phyloP scores from a whole-genome alignment of 2,888 invertebrate species.

The Metopia argyrocephala region DNA sequence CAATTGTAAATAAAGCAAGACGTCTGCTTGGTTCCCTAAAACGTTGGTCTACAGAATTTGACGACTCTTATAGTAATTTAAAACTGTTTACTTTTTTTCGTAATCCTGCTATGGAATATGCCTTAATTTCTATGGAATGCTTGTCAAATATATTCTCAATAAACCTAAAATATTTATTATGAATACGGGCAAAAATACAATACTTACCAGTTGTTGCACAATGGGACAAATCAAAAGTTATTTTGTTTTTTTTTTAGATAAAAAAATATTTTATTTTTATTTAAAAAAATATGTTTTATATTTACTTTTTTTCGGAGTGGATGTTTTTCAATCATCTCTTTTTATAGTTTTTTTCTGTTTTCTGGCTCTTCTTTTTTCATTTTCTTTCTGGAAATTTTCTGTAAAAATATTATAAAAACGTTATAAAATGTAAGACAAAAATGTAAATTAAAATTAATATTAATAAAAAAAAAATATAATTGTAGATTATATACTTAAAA shows the following conservation, averaged over 20 bases:
- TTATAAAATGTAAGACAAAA: conserved; percentile 52
- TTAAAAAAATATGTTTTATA: conserved; percentile 39
- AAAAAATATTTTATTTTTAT: conserved; percentile 55
- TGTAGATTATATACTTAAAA: conserved; percentile 13
- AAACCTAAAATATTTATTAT: too few species aligned
- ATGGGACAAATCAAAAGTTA: conserved; percentile 30
- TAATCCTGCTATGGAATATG: too few species aligned
- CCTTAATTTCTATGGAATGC: too few species aligned
- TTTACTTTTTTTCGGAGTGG: conserved; percentile 51
- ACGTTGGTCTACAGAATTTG: too few species aligned
- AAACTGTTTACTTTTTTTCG: background rate
- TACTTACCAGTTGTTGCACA: too few species aligned
- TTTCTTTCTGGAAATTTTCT: conserved; percentile 41
- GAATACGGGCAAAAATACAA: too few species aligned
- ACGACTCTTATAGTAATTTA: background rate
- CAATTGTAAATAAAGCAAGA: too few species aligned
- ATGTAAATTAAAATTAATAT: conserved; percentile 2
- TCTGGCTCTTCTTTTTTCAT: conserved; percentile 12
- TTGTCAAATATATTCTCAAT: too few species aligned
- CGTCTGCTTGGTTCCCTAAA: too few species aligned
- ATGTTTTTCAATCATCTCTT: conserved; percentile 46
- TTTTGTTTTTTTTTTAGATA: conserved; percentile 39
- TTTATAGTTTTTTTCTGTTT: conserved; percentile 15
- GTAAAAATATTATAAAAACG: conserved; percentile 42
- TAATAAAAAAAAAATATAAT: background rate